Conservation (phyloP, 2,797 vertebrate genomes). For the Ispidina lecontei region DNA sequence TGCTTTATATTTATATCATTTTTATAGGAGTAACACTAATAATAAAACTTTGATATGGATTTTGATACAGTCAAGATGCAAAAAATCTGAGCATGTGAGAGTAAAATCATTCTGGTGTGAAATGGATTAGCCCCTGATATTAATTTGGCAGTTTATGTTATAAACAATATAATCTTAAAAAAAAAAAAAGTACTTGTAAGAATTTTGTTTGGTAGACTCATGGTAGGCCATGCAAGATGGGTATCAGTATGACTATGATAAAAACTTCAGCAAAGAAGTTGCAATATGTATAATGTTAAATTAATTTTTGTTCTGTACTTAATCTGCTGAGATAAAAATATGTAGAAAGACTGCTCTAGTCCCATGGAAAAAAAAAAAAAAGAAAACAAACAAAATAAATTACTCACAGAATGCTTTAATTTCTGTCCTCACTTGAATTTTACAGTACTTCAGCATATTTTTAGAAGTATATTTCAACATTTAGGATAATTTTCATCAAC, state of each 20-base stretch:
- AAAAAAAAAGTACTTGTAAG: not conserved
- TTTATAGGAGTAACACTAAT: slow-evolving; percentile 41
- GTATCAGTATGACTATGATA: not conserved
- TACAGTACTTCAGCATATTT: not conserved
- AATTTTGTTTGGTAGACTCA: not conserved
- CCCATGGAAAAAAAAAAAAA: not conserved
- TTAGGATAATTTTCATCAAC: not conserved
- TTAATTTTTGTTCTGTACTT: slow-evolving; percentile 9
- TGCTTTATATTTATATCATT: slow-evolving; percentile 52
- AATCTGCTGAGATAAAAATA: not conserved
- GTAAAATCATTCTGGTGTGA: not conserved
- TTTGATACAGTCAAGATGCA: not conserved
- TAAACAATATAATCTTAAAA: not conserved
- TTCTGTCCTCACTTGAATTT: not conserved
- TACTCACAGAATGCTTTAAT: not conserved
- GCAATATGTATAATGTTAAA: not conserved
- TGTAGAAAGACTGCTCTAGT: not conserved
- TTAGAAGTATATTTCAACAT: not conserved
- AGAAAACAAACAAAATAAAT: not conserved
- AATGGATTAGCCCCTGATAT: not conserved
- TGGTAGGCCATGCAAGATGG: not conserved
- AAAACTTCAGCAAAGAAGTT: not conserved
- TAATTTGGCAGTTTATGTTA: not conserved
- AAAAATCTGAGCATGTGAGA: not conserved
- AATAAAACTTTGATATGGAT: slow-evolving; percentile 41